phyloP scores from a whole-genome alignment of 2,888 invertebrate genomes.

The Lissocephala sabroskyi region DNA sequence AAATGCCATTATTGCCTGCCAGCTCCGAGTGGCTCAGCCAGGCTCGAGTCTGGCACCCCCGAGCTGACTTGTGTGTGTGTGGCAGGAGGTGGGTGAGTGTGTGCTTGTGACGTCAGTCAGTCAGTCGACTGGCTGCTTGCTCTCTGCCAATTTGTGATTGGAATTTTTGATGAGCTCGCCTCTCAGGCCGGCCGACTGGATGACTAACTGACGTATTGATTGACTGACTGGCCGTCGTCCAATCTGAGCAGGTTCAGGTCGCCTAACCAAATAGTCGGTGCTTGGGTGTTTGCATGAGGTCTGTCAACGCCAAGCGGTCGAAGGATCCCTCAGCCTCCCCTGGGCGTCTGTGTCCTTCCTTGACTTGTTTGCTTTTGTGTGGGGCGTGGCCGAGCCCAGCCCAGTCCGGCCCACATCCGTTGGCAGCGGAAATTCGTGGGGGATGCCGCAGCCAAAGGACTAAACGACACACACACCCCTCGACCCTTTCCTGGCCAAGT shows the following conservation, averaged over 20 bases:
- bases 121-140: constrained; percentile 10
- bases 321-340: constrained; percentile 14
- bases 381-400: constrained; percentile 13
- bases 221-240: constrained; percentile 22
- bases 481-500: constrained; percentile 17
- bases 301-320: constrained; percentile 30
- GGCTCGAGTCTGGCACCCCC: constrained; percentile 23
- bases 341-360: background rate
- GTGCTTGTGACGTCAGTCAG: constrained; percentile 18
- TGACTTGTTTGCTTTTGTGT: constrained; percentile 8
- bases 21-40: constrained; percentile 6
- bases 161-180: constrained; percentile 65
- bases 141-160: constrained; percentile 63
- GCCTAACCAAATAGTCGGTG: too few relatives aligned
- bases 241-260: too few relatives aligned
- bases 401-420: constrained; percentile 8
- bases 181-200: too few relatives aligned
- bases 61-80: constrained; percentile 2
- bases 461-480: background rate
- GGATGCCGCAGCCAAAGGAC: constrained; percentile 1
- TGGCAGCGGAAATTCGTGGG: constrained; percentile 19
- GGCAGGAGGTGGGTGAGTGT: constrained; percentile 10
- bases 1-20: constrained; percentile 66
- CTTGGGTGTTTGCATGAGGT: constrained; percentile 27
- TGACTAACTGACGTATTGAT: constrained; percentile 53